Percentiles rank a stretch among this genome's conserved stretches.
phyloP scores from a whole-genome alignment of 1,140 invertebrate genomes.

The Catajapyx aquilonaris region DNA sequence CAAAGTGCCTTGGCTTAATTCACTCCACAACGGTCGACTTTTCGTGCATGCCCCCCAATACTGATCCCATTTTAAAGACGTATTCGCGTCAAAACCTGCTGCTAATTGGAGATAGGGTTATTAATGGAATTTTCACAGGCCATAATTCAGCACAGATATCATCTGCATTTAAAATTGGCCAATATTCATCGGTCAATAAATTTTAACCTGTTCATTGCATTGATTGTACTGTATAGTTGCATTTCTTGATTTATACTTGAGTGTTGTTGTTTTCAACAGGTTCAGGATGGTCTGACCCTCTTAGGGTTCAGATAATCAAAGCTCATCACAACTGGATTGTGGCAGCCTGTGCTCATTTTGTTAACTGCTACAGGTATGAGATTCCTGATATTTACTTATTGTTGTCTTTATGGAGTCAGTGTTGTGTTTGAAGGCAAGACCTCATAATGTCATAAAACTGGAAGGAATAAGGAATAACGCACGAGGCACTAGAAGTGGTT shows the following conservation, averaged over 20 bases:
- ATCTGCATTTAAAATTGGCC: background rate
- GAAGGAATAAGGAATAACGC: background rate
- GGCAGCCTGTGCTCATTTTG: slow-evolving; percentile 87
- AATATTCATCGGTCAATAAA: background rate
- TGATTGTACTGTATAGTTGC: too few species aligned
- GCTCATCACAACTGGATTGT: slow-evolving; percentile 97
- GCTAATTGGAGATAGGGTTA: background rate
- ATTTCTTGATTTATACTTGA: too few species aligned
- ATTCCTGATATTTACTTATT: background rate
- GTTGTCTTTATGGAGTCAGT: background rate
- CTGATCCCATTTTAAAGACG: too few species aligned
- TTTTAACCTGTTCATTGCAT: background rate
- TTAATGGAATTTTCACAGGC: background rate
- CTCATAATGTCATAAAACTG: too few species aligned
- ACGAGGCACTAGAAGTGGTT: background rate
- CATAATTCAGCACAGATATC: background rate
- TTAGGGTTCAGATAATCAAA: slow-evolving; percentile 80
- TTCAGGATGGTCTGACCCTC: slow-evolving; percentile 55
- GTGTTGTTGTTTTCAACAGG: slow-evolving; percentile 18
- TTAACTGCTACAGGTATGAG: slow-evolving; percentile 70
- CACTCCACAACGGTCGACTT: too few species aligned
- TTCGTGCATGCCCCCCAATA: too few species aligned
- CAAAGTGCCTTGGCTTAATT: too few species aligned
- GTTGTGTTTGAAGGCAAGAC: too few species aligned
- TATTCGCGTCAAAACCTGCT: background rate